Evolutionary conservation across 2,888 invertebrate species (phyloP).

Genomic region (Biston stratarius): DNA sequence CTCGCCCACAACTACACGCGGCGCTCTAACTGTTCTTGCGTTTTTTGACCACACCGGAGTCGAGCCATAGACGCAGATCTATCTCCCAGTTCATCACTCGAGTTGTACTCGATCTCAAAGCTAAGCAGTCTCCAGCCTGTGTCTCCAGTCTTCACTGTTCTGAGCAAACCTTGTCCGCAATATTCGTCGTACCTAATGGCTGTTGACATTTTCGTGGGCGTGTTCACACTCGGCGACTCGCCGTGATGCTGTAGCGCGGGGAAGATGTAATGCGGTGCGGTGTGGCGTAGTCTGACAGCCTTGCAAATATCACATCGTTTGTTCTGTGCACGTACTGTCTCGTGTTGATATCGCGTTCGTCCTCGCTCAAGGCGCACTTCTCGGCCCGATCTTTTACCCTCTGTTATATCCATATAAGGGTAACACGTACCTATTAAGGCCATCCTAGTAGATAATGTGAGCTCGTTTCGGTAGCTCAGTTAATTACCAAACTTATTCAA

Average conservation of each 20-base stretch:
- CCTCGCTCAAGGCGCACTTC: slow-evolving; percentile 1
- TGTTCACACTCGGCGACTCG: too few relatives aligned
- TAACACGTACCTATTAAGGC: not conserved
- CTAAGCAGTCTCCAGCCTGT: too few relatives aligned
- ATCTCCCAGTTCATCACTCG: not conserved
- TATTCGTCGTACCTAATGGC: too few relatives aligned
- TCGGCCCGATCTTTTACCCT: slow-evolving; percentile 3
- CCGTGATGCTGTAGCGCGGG: too few relatives aligned
- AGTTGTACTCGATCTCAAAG: too few relatives aligned
- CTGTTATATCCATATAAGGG: not conserved
- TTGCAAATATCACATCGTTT: not conserved
- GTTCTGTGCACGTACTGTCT: not conserved
- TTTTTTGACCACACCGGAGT: not conserved
- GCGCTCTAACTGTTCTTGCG: not conserved
- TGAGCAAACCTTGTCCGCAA: too few relatives aligned
- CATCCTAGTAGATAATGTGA: not conserved
- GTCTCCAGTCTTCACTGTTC: too few relatives aligned
- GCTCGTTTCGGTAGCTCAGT: not conserved
- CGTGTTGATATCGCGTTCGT: not conserved
- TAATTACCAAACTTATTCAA: not conserved
- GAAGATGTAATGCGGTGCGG: not conserved
- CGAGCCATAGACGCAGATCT: not conserved
- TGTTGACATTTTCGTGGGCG: too few relatives aligned
- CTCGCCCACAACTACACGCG: not conserved
- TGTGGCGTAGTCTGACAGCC: not conserved